Base-by-base conservation (phyloP, 1,140 invertebrate species). In the Nylanderia fulva region DNA sequence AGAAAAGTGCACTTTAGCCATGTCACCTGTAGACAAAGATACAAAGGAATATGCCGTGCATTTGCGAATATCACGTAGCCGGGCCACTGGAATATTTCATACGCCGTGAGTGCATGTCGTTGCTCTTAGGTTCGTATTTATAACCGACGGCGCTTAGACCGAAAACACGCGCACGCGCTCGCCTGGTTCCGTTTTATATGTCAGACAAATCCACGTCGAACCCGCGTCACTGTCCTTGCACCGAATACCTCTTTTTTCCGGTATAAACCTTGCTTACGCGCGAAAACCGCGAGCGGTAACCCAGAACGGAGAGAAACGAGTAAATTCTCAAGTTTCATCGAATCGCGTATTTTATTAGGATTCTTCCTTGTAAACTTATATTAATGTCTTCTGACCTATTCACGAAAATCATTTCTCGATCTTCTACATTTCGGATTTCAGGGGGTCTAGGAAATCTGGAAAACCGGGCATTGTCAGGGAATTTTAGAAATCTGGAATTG, bases 1-100 rank as follows among this genome's bases (percentile, higher is more conserved):
- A 82, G 87, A 86, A 88, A 88, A 89, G 87, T 89, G 87, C 87
- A 89, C 87, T 88, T 88, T 88, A 88, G 83, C 83, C 83, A 75
- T 88, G 86, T 88, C 87, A 88, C 86, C 86, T 75, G 82, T 89
- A 89, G 87, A 89, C 87, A 89, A 89, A 89, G 87, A 88, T 88
- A 88, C 87, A 89, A 89, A 86, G 86, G 87, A 86, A 88, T 86
- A 88, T 86, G 79, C 84, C 84, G 76, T 88, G 76, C 87, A 72
- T 89, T 84, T 85, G 87, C 86, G 83, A 88, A 68, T 88, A 88
- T 88, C 83, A 85, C 83, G 86, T 88, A 88, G 86, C 87, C 27
- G 86, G 86, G 86, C 80, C 36, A 69, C 45, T 33, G 60, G 74
- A 88, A 88, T 88, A 88, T 88, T 88, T 88, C 82, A 88, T 88